phyloP scores from a whole-genome alignment of 2,113 vertebrate genomes.

The Eleginops maclovinus region DNA sequence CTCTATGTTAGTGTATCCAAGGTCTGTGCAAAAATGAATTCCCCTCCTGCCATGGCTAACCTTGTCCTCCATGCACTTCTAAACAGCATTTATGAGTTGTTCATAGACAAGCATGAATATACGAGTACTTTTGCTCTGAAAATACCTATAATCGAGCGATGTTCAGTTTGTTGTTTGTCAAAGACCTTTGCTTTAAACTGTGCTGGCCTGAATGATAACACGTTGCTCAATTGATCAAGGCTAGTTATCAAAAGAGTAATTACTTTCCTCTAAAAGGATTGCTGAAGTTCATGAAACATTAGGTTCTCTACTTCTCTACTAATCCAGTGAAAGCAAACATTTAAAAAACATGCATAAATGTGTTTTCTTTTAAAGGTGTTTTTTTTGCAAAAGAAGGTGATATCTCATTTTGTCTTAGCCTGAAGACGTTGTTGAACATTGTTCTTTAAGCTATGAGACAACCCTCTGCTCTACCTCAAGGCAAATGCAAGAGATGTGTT shows the following conservation, averaged over 20 bases:
- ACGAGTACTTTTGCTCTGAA: not conserved
- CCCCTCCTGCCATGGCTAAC: constrained; percentile 4
- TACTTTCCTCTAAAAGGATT: not conserved
- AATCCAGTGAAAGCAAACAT: not conserved
- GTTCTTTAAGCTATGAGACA: not conserved
- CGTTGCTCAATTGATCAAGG: not conserved
- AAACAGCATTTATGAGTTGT: constrained; percentile 28
- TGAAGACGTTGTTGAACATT: not conserved
- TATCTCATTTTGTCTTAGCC: not conserved
- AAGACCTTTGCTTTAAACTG: not conserved
- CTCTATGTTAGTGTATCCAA: constrained; percentile 2
- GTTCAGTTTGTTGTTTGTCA: not conserved
- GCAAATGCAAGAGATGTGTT: not conserved
- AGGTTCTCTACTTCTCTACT: not conserved
- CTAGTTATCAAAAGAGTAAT: not conserved
- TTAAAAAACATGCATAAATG: not conserved
- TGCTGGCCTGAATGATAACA: not conserved
- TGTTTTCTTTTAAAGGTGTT: not conserved
- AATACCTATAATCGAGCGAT: not conserved
- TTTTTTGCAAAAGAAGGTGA: not conserved
- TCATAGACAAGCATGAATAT: not conserved
- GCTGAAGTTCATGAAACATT: not conserved
- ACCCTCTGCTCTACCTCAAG: not conserved
- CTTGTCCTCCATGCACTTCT: constrained; percentile 39
- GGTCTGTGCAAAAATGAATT: constrained; percentile 17